These are phyloP conservation scores for Drosophila tropicalis DNA, from an alignment of 1,140 invertebrate genomes.

Conservation along the genomic window DNA sequence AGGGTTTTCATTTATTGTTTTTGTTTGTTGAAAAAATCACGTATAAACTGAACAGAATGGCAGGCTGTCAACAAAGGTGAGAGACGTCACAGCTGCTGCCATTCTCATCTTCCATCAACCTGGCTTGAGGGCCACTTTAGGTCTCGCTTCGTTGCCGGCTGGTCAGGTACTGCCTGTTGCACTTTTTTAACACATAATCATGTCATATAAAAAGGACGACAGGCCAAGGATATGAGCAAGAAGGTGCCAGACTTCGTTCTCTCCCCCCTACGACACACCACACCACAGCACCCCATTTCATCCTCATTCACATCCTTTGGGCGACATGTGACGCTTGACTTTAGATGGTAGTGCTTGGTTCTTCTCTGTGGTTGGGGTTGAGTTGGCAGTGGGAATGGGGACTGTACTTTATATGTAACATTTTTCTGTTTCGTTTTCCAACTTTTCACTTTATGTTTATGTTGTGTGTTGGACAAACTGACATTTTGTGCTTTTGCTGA, in stretches of 20 bases:
- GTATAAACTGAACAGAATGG: conserved; percentile 33
- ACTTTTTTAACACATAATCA: conserved; percentile 75
- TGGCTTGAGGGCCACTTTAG: conserved; percentile 66
- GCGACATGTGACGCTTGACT: conserved; percentile 76
- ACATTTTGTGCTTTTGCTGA: conserved; percentile 52
- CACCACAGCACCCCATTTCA: neutral
- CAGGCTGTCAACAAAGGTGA: conserved; percentile 59
- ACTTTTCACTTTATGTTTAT: conserved; percentile 71
- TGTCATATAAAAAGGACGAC: conserved; percentile 74
- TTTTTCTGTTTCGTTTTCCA: conserved; percentile 46
- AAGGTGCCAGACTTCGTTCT: conserved; percentile 19
- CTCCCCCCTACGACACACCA: neutral
- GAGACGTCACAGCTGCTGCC: conserved; percentile 35
- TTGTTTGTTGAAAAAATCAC: conserved; percentile 41
- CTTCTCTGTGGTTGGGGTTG: conserved; percentile 33
- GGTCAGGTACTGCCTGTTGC: conserved; percentile 64
- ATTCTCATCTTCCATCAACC: conserved; percentile 10
- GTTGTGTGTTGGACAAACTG: conserved; percentile 64
- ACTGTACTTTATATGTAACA: conserved; percentile 29
- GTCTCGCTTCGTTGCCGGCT: conserved; percentile 30
- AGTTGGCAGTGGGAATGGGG: conserved; percentile 9
- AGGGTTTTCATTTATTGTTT: conserved; percentile 21
- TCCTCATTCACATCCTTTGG: conserved; percentile 29
- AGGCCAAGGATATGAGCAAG: conserved; percentile 64
- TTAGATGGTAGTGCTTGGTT: conserved; percentile 53